These are phyloP conservation scores for Sitta europaea DNA, from an alignment of 2,113 vertebrate species.

Conservation along the genomic window DNA sequence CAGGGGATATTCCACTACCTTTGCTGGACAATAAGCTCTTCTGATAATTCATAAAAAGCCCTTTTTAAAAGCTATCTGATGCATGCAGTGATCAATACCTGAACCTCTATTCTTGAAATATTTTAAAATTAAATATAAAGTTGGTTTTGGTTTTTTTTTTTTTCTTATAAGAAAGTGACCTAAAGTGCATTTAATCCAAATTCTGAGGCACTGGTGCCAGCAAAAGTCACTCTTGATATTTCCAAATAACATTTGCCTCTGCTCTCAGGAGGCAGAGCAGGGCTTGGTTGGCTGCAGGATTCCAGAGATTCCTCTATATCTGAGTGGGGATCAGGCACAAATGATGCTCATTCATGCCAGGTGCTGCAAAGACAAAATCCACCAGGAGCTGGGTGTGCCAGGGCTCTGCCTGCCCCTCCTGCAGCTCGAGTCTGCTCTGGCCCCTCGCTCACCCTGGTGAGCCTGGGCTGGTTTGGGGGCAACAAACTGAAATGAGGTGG, in stretches of 20 bases:
- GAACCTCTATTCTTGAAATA: background rate
- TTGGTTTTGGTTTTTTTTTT: too few relatives aligned
- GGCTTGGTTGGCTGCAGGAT: background rate
- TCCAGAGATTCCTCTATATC: background rate
- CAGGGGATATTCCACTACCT: background rate
- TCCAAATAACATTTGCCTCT: background rate
- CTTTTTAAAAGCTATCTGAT: background rate
- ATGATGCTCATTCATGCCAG: background rate
- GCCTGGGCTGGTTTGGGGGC: background rate
- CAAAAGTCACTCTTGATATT: background rate
- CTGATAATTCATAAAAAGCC: background rate
- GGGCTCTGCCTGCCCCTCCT: background rate
- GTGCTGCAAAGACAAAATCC: background rate
- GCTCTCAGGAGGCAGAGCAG: background rate
- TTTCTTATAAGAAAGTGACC: background rate
- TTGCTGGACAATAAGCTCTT: background rate
- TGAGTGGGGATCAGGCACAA: background rate
- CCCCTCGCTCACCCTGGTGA: background rate
- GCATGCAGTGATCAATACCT: background rate
- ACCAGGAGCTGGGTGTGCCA: background rate
- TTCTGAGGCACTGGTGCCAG: background rate
- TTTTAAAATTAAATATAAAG: background rate
- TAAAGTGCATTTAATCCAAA: background rate
- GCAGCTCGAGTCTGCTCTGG: rapidly evolving
- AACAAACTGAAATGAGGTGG: background rate